Evolutionary conservation across 2,797 vertebrate genomes (phyloP).

Genomic region (Esox masquinongy): DNA sequence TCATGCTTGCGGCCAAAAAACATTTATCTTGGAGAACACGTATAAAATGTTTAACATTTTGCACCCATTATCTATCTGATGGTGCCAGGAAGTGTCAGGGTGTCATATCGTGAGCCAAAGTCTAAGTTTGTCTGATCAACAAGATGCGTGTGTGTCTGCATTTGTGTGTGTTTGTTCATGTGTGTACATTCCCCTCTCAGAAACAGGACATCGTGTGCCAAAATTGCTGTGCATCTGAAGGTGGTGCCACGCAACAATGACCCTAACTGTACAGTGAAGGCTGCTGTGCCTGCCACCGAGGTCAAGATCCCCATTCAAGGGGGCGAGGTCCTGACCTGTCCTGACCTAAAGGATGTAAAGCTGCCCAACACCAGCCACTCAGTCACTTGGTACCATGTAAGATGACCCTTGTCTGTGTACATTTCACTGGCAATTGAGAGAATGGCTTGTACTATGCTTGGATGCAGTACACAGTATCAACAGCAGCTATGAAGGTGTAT

Average conservation of each 20-base stretch:
- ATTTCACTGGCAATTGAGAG: not conserved
- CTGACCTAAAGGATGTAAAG: constrained; percentile 76
- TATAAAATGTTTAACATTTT: not conserved
- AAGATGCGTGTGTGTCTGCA: not conserved
- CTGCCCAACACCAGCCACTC: constrained; percentile 64
- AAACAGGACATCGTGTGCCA: constrained; percentile 85
- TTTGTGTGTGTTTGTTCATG: not conserved
- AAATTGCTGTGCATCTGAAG: constrained; percentile 81
- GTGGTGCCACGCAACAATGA: constrained; percentile 69
- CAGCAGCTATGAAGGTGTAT: not conserved
- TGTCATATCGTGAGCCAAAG: not conserved
- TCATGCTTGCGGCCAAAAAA: not conserved
- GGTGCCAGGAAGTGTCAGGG: not conserved
- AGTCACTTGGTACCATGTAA: constrained; percentile 83
- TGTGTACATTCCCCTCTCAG: constrained; percentile 60
- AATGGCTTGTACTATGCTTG: not conserved
- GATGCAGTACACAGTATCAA: not conserved
- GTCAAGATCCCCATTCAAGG: constrained; percentile 32
- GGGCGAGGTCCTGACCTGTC: constrained; percentile 73
- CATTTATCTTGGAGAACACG: not conserved
- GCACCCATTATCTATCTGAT: not conserved
- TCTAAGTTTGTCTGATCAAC: not conserved
- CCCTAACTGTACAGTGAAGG: constrained; percentile 59
- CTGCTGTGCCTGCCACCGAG: not conserved
- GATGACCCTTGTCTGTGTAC: not conserved